Evolutionary conservation across 2,888 invertebrate genomes (phyloP), one percentile per base, ranked within the genome.

Genomic region (Archips xylosteana): DNA sequence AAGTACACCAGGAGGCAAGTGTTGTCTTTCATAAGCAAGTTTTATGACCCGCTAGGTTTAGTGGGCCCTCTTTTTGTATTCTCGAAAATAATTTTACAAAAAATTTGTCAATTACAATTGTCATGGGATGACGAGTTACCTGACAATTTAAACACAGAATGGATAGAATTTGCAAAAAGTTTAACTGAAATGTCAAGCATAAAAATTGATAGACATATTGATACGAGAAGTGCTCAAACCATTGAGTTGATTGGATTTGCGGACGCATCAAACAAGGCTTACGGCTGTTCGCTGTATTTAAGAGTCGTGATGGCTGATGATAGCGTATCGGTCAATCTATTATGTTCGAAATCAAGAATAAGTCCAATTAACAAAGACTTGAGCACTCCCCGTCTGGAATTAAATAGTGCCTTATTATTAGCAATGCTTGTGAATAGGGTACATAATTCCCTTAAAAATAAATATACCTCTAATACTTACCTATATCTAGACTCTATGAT

Each of bases 311-410:
- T 68, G 4, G 10, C 8, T 0, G 59, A 36, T 9, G 69, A 54
- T n/a, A 47, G 49, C 0, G 49, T 49, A n/a, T 9, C 70, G 12
- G 8, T 69, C 2, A 34, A 60, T 32, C 65, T 76, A 13, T 57
- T 76, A 12, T 76, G 75, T 15, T 76, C 77, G 0, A 76, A 76
- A 23, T 75, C 76, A 1, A 45, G 74, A 23, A 70, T 77, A n/a
- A 60, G 57, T 12, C 75, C 74, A 6, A 13, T 54, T 1, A 32
- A 42, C 10, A 64, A 68, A 8, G n/a, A 34, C 6, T 32, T 74
- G 5, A 76, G 71, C n/a, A 47, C 71, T 0, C 77, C 77, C 10
- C 65, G 63, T 6, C 39, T 76, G 1, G 76, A 77, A 23, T 54
- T 77, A 4, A 75, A 75, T 68, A 66, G 66, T 3, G 70, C 72